Evolutionary conservation across 2,888 invertebrate genomes (phyloP).

Genomic region (Plagodis dolabraria): DNA sequence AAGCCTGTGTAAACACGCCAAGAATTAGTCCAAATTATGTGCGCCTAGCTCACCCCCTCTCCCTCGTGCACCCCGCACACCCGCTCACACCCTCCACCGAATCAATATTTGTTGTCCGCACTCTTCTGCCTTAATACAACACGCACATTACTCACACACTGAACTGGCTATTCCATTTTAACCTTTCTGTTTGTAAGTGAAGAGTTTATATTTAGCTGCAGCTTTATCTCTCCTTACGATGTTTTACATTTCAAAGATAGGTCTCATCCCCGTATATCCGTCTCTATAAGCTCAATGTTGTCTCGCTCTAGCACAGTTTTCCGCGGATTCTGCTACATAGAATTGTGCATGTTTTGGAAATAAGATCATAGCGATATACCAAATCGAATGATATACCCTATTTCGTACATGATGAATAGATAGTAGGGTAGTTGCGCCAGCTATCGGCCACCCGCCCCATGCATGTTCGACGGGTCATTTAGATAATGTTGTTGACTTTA

Average conservation of each 20-base stretch:
- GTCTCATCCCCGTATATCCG: constrained; percentile 76
- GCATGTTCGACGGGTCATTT: constrained; percentile 22
- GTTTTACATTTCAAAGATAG: constrained; percentile 42
- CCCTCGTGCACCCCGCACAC: constrained; percentile 44
- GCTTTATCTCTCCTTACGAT: constrained; percentile 39
- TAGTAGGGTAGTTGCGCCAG: constrained; percentile 8
- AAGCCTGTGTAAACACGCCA: constrained; percentile 79
- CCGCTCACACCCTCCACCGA: constrained; percentile 68
- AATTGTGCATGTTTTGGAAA: constrained; percentile 44
- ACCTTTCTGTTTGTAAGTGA: constrained; percentile 14
- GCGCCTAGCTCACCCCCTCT: constrained; percentile 56
- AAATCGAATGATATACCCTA: neutral
- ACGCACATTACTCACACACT: constrained; percentile 78
- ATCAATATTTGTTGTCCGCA: constrained; percentile 86
- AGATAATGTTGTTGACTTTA: constrained; percentile 30
- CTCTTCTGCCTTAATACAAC: constrained; percentile 84
- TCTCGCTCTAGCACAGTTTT: constrained; percentile 78
- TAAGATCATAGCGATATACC: constrained; percentile 24
- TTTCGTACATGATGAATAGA: constrained; percentile 1
- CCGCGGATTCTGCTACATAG: constrained; percentile 61
- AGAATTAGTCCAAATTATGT: constrained; percentile 85
- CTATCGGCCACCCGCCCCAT: constrained; percentile 16
- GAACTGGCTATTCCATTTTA: constrained; percentile 22
- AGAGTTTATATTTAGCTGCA: constrained; percentile 27
- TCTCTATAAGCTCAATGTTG: constrained; percentile 79